Evolutionary conservation across 2,797 vertebrate genomes (phyloP).

Genomic region (Lagodon rhomboides): DNA sequence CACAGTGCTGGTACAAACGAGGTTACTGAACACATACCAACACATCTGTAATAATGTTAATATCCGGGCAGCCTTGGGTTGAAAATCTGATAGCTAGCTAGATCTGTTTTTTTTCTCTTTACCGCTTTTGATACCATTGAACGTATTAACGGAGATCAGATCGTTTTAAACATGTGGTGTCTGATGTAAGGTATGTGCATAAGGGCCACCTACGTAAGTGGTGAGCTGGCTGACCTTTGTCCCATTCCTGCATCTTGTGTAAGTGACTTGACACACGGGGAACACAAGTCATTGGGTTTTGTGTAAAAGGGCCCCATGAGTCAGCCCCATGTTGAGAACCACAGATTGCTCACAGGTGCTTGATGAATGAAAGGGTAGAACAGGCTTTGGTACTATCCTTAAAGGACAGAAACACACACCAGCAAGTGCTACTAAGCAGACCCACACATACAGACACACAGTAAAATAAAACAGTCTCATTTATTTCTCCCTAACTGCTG

Average conservation of each 20-base stretch:
- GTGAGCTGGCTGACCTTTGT: neutral
- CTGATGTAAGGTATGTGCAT: neutral
- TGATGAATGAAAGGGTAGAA: neutral
- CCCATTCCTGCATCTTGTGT: slow-evolving; percentile 9
- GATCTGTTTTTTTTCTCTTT: too few relatives aligned
- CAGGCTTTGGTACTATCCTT: neutral
- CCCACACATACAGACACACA: neutral
- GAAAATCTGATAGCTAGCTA: too few relatives aligned
- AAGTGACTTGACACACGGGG: neutral
- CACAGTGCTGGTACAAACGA: too few relatives aligned
- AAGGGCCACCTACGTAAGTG: neutral
- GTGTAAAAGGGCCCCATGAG: slow-evolving; percentile 1
- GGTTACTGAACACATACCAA: too few relatives aligned
- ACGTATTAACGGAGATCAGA: too few relatives aligned
- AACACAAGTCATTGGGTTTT: slow-evolving; percentile 14
- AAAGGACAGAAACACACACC: slow-evolving; percentile 1
- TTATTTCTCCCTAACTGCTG: slow-evolving; percentile 10
- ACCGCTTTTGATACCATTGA: too few relatives aligned
- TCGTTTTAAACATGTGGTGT: too few relatives aligned
- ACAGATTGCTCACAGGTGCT: slow-evolving; percentile 16
- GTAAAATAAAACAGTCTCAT: slow-evolving; percentile 1
- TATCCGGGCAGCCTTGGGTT: too few relatives aligned
- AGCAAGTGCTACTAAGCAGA: neutral
- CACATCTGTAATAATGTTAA: too few relatives aligned
- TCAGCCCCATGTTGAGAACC: neutral